Evolutionary conservation across 2,888 invertebrate species (phyloP), one percentile per base, ranked within the genome.

Genomic region (Syrphus vitripennis): DNA sequence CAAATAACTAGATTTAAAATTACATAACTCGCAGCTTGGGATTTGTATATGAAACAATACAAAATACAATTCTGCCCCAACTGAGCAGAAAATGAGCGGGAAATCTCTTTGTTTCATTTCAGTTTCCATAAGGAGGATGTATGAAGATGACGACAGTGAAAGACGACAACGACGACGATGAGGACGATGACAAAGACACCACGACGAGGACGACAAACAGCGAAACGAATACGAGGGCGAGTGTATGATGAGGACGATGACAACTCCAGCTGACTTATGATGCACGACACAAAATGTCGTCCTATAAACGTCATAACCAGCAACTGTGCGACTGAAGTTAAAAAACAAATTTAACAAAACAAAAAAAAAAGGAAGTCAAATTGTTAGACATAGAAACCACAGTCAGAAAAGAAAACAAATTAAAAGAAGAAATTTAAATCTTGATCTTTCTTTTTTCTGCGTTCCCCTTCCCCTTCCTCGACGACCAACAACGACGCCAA

Each of bases 51-150:
- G 26, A 19, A 69, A 48, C 24, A 40, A 69, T 55, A 55, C 48
- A 48, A 9, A 19, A 12, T 48, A 76, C 55, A 67, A 67, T 70
- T 61, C 50, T 59, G 59, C 70, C 63, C 72, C 86, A 82, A 42
- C 81, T 82, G 82, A 86, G 86, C 86, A 74, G 69, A 86, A 86
- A 86, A 86, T 63, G 57, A 82, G 86, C 77, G 86, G 82, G 70
- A 86, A 82, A 86, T 86, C 72, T 77, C 63, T 82, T 86, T 86
- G 81, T 86, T 82, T 82, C 48, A 37, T 50, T 67, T 67, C 48
- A 74, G 67, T 69, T 76, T 34, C 67, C 72, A 81, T 53, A 72
- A 80, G 72, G 72, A 78, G 14, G 53, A 78, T n/a, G 6, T n/a
- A 75, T 71, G 59, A 21, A 10, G 42, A 55, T 55, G 37, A 59